Evolutionary conservation across 2,113 vertebrate genomes (phyloP), one percentile per base, ranked within the genome.

Genomic region (Lepisosteus osseus): DNA sequence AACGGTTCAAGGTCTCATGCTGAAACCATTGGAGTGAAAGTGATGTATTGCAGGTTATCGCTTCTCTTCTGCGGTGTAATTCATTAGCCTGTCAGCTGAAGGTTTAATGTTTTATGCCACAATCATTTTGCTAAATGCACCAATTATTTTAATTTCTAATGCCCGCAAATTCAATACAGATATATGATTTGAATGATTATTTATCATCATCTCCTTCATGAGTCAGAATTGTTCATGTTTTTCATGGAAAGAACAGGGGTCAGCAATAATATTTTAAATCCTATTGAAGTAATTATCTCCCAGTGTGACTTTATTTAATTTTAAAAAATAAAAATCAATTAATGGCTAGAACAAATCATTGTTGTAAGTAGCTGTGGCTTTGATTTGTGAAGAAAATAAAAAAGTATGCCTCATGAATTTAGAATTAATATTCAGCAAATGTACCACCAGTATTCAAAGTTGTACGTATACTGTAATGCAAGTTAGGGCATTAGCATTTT

Each of bases 111-210:
- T 84, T 90, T 84, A 85, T 90, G 89, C 82, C 75, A 79, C 81
- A 86, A 86, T 87, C 82, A 84, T 83, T 86, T 81, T 80, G 85
- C 80, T 88, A 87, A 89, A 82, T 83, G 82, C 74, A 82, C 77
- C 78, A 83, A 85, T 85, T 85, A 86, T 86, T 87, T 90, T 74
- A 87, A 92, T 85, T 77, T 86, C 81, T 86, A 86, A 88, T 89
- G 78, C 78, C 75, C 70, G 85, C 74, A 76, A 80, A 79, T 85
- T 88, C 84, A 83, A 90, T 87, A 82, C 67, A 73, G 74, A 81
- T 45, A 67, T 78, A 79, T 71, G 44, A 79, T 86, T 81, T 83
- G 82, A 77, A 75, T 73, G 5, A 77, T 83, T 85, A 86, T 82
- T 80, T 78, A 66, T 40, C 4, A 0, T 59, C 2, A n/a, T n/a